Percentiles rank a stretch among this genome's conserved stretches.
Evolutionary conservation across 2,113 vertebrate genomes (phyloP).

Genomic region (Menura novaehollandiae): DNA sequence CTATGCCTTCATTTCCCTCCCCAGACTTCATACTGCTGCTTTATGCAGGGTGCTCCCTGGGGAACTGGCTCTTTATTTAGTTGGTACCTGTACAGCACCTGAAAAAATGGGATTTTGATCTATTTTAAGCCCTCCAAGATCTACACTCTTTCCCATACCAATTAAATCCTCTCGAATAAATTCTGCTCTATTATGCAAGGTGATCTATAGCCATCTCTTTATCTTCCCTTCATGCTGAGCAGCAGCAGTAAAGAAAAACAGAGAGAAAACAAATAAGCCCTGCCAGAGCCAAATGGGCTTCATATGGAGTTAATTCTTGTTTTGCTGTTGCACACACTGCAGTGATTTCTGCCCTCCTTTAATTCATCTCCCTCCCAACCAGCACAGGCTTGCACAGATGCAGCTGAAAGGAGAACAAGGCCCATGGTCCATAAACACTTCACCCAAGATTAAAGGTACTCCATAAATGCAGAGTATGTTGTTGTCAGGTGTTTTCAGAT

Average conservation of each 20-base stretch:
- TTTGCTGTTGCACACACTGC: background rate
- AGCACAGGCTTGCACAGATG: background rate
- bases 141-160: background rate
- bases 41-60: background rate
- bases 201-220: background rate
- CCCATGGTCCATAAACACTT: conserved; percentile 1
- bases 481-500: conserved; percentile 22
- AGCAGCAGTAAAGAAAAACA: background rate
- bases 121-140: background rate
- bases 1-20: background rate
- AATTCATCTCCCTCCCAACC: background rate
- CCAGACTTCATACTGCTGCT: background rate
- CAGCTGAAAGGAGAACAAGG: background rate
- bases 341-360: background rate
- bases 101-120: background rate
- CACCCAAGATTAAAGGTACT: conserved; percentile 3
- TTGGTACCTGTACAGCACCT: background rate
- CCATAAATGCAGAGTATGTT: background rate
- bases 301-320: conserved; percentile 32
- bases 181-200: background rate
- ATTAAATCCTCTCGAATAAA: background rate
- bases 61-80: background rate
- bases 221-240: background rate
- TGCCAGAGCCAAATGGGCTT: background rate
- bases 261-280: conserved; percentile 5